phyloP scores from a whole-genome alignment of 23 tunicate genomes.

The Trididemnum nubilum region DNA sequence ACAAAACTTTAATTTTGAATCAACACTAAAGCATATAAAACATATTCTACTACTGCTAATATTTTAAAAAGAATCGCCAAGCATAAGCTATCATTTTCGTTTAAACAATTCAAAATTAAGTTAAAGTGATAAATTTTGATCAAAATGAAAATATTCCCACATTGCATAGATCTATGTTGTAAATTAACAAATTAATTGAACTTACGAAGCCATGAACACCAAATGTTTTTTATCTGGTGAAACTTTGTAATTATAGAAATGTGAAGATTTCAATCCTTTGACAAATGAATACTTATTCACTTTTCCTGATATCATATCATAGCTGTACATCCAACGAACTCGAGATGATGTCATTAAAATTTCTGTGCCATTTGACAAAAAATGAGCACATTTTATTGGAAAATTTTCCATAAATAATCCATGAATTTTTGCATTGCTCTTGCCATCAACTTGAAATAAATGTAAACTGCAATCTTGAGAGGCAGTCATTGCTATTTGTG shows the following conservation, averaged over 20 bases:
- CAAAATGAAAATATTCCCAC: no score
- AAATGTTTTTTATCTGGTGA: slow-evolving; percentile 82
- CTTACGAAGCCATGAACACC: slow-evolving; percentile 63
- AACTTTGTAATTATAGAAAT: slow-evolving; percentile 46
- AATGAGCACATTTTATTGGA: slow-evolving; percentile 88
- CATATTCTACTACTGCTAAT: no score
- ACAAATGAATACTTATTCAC: slow-evolving; percentile 34
- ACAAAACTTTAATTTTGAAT: no score
- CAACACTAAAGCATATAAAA: no score
- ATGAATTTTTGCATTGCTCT: slow-evolving; percentile 81
- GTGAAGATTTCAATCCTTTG: slow-evolving; percentile 40
- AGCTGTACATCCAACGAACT: slow-evolving; percentile 50
- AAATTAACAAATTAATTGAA: no score
- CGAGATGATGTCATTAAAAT: slow-evolving; percentile 67
- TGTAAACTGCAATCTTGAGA: slow-evolving; percentile 69
- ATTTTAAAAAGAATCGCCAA: no score
- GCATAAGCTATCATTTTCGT: no score
- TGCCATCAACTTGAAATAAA: slow-evolving; percentile 90
- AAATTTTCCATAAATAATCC: slow-evolving; percentile 79
- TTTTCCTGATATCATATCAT: slow-evolving; percentile 78
- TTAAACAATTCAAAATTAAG: no score
- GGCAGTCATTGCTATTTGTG: slow-evolving; percentile 89
- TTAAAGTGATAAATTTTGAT: no score
- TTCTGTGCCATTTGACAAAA: slow-evolving; percentile 62
- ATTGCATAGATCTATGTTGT: no score